phyloP scores from a whole-genome alignment of 2,113 vertebrate genomes.

The Noturus placidus region DNA sequence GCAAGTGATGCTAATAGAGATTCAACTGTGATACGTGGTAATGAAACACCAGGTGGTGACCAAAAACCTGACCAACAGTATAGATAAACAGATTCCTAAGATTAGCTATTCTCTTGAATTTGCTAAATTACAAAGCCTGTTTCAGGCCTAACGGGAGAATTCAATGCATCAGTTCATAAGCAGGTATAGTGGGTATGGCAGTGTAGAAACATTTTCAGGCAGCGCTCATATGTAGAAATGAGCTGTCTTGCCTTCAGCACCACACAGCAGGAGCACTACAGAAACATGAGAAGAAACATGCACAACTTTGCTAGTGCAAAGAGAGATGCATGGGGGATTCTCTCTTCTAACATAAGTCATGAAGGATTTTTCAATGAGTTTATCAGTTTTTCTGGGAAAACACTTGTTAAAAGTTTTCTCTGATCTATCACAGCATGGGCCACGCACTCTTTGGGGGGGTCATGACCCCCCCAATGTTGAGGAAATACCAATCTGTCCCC shows the following conservation, averaged over 20 bases:
- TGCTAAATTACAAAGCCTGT: not conserved
- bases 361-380: not conserved
- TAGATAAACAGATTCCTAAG: not conserved
- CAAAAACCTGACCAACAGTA: not conserved
- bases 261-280: not conserved
- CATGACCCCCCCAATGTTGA: too few relatives aligned
- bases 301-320: not conserved
- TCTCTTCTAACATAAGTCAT: not conserved
- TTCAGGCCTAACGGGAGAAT: not conserved
- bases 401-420: conserved; percentile 3
- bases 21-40: not conserved
- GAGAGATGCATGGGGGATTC: not conserved
- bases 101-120: not conserved
- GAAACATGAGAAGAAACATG: not conserved
- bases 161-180: not conserved
- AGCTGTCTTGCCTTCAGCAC: not conserved
- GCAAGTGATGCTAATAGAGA: not conserved
- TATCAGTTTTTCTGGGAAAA: not conserved
- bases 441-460: too few relatives aligned
- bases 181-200: not conserved
- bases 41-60: not conserved
- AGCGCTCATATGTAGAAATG: not conserved
- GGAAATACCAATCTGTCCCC: too few relatives aligned
- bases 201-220: not conserved
- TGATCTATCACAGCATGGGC: not conserved